Conservation (phyloP, 2,113 vertebrate species). For the Nipponia nippon region DNA sequence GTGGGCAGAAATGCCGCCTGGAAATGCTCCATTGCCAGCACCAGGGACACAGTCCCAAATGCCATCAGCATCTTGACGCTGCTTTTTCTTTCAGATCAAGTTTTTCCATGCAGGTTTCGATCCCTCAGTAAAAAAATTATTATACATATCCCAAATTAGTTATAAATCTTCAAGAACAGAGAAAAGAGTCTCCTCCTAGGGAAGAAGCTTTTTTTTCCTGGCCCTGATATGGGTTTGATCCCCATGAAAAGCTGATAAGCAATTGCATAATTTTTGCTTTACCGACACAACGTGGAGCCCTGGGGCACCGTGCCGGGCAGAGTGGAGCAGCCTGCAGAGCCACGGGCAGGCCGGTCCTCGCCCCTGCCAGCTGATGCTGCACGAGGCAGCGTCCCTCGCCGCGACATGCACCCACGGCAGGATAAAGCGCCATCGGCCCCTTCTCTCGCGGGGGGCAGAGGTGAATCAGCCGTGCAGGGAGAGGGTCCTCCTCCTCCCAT, state of each 20-base stretch:
- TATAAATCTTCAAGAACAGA: neutral
- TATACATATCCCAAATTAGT: neutral
- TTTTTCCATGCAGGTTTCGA: rapidly evolving
- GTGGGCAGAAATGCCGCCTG: neutral
- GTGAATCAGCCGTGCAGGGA: neutral
- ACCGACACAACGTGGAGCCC: neutral
- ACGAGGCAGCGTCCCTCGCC: neutral
- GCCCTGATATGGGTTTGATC: neutral
- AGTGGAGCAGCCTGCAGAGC: neutral
- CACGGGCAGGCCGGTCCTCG: rapidly evolving
- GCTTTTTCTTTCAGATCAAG: neutral
- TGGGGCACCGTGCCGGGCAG: rapidly evolving
- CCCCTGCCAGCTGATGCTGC: neutral
- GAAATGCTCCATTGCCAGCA: neutral
- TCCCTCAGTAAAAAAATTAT: neutral
- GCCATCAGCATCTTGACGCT: neutral
- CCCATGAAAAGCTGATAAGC: neutral
- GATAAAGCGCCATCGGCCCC: neutral
- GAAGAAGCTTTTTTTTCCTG: neutral
- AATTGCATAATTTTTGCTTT: neutral
- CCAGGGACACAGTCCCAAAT: neutral
- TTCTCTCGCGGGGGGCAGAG: neutral
- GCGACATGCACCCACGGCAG: rapidly evolving
- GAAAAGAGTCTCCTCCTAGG: neutral
- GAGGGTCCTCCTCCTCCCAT: neutral